Conservation (phyloP, 2,113 vertebrate genomes). For the Grammomys surdaster region DNA sequence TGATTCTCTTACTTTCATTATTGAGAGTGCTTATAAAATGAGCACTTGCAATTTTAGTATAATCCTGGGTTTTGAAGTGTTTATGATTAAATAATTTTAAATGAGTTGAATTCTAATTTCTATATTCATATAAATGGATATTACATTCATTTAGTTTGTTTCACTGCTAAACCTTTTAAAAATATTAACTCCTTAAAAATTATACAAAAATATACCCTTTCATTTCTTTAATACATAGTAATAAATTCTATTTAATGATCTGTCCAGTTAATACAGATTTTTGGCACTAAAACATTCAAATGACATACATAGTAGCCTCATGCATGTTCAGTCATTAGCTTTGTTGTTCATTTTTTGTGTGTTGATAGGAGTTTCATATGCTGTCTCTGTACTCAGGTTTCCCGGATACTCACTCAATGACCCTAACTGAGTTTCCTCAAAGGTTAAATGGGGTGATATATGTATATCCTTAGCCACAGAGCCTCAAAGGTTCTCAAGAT, state of each 20-base stretch:
- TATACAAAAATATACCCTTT: background rate
- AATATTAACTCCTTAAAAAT: background rate
- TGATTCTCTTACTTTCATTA: slow-evolving; percentile 55
- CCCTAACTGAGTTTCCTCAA: background rate
- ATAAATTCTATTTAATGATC: background rate
- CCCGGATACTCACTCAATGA: too few relatives aligned
- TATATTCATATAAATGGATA: background rate
- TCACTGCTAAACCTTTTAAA: slow-evolving; percentile 4
- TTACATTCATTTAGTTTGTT: slow-evolving; percentile 14
- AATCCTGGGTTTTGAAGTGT: slow-evolving; percentile 42
- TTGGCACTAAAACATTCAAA: background rate
- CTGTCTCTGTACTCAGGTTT: background rate
- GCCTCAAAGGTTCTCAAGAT: background rate
- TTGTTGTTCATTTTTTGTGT: background rate
- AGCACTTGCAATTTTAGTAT: slow-evolving; percentile 67
- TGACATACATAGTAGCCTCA: background rate
- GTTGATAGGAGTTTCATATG: background rate
- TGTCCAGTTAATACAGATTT: background rate
- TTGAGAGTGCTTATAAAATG: background rate
- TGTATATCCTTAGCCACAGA: background rate
- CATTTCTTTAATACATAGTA: background rate
- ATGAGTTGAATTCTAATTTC: background rate
- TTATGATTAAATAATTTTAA: slow-evolving; percentile 57
- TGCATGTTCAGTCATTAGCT: background rate
- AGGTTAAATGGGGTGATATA: background rate